Evolutionary conservation across 2,797 vertebrate genomes (phyloP).

Genomic region (Stomatorhinus walkeri): DNA sequence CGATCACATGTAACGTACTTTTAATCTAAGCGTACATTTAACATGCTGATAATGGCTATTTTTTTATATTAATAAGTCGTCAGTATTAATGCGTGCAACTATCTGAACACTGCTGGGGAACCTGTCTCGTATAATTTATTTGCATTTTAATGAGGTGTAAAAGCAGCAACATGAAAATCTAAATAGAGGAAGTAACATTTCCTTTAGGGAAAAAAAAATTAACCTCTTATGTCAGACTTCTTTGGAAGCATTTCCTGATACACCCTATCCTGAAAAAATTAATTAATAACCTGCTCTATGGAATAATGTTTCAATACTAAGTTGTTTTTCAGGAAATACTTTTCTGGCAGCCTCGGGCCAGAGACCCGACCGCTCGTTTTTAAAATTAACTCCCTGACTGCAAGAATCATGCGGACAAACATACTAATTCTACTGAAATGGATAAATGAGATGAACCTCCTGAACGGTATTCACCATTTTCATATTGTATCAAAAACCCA

Average conservation of each 20-base stretch:
- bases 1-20: background rate
- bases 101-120: background rate
- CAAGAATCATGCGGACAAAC: constrained; percentile 41
- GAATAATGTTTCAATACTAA: constrained; percentile 53
- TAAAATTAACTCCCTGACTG: background rate
- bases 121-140: constrained; percentile 32
- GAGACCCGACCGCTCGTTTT: constrained; percentile 23
- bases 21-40: background rate
- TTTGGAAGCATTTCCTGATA: constrained; percentile 27
- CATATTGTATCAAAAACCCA: background rate
- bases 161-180: constrained; percentile 31
- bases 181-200: constrained; percentile 28
- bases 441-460: background rate
- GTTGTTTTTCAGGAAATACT: constrained; percentile 52
- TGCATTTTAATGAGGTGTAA: constrained; percentile 28
- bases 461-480: background rate
- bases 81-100: background rate
- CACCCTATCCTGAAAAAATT: constrained; percentile 47
- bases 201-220: constrained; percentile 26
- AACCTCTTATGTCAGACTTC: constrained; percentile 23
- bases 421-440: background rate
- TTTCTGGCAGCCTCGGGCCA: constrained; percentile 43
- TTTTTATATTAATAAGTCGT: background rate
- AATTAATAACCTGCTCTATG: constrained; percentile 39
- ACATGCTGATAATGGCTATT: background rate